Conservation (phyloP, 2,113 vertebrate genomes). For the Xenopus tropicalis region DNA sequence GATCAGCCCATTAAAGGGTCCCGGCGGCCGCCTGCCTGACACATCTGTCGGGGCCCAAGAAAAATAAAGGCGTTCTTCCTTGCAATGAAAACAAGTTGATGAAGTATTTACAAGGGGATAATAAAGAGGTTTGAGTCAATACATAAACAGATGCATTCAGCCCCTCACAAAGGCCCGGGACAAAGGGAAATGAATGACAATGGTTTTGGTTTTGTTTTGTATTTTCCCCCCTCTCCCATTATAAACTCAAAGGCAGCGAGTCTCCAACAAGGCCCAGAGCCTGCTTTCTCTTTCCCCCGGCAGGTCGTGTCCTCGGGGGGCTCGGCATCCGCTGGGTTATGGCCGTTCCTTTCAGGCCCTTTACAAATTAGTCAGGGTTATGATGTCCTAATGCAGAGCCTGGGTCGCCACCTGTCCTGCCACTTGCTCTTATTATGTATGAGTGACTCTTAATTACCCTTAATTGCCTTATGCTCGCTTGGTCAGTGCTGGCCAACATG, state of each 20-base stretch:
- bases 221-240: slow-evolving; percentile 41
- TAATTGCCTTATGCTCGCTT: too few species aligned
- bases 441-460: slow-evolving; percentile 4
- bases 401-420: slow-evolving; percentile 48
- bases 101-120: slow-evolving; percentile 52
- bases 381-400: slow-evolving; percentile 55
- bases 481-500: too few species aligned
- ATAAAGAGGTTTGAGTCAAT: slow-evolving; percentile 38
- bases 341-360: slow-evolving; percentile 51
- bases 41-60: slow-evolving; percentile 24
- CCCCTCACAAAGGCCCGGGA: slow-evolving; percentile 39
- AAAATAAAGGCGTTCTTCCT: slow-evolving; percentile 21
- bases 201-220: slow-evolving; percentile 10
- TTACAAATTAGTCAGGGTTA: slow-evolving; percentile 56
- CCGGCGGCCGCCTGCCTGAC: too few species aligned
- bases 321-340: slow-evolving; percentile 44
- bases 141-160: slow-evolving; percentile 48
- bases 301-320: slow-evolving; percentile 59
- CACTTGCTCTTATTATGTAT: neutral
- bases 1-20: too few species aligned
- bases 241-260: slow-evolving; percentile 56
- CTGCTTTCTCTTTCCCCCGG: slow-evolving; percentile 41
- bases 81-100: slow-evolving; percentile 32
- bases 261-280: slow-evolving; percentile 20
- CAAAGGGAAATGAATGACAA: slow-evolving; percentile 41